phyloP scores from a whole-genome alignment of 2,797 vertebrate genomes.

The Tympanoctomys barrerae region DNA sequence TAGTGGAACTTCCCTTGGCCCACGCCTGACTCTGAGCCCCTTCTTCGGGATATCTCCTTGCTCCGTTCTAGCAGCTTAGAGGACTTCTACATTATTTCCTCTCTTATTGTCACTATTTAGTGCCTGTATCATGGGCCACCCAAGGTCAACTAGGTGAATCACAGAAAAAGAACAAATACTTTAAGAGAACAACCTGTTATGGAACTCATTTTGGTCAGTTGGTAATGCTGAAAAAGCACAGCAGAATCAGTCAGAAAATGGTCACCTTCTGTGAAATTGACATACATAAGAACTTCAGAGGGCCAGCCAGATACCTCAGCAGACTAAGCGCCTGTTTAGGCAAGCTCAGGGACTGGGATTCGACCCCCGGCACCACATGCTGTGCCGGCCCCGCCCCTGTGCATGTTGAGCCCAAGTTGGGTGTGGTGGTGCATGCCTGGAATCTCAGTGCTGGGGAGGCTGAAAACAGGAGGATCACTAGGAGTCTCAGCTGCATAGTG shows the following conservation, averaged over 20 bases:
- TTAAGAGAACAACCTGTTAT: neutral
- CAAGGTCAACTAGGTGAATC: neutral
- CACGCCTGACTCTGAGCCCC: neutral
- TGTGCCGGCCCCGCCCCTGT: no score
- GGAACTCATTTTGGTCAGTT: neutral
- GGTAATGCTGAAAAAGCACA: neutral
- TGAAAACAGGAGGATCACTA: no score
- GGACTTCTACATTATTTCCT: neutral
- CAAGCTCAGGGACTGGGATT: no score
- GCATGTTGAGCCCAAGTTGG: no score
- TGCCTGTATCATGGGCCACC: neutral
- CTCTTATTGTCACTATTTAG: neutral
- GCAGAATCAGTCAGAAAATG: neutral
- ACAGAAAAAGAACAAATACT: neutral
- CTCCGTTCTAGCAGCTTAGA: neutral
- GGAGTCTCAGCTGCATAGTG: no score
- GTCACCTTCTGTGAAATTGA: neutral
- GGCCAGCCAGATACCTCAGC: no score
- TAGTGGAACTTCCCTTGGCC: neutral
- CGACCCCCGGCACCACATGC: no score
- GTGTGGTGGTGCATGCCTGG: no score
- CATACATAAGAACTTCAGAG: no score
- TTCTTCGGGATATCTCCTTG: neutral
- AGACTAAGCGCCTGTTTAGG: no score
- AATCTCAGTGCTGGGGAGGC: no score